Evolutionary conservation across 2,888 invertebrate species (phyloP), one percentile per base, ranked within the genome.

Genomic region (Pyralis farinalis): DNA sequence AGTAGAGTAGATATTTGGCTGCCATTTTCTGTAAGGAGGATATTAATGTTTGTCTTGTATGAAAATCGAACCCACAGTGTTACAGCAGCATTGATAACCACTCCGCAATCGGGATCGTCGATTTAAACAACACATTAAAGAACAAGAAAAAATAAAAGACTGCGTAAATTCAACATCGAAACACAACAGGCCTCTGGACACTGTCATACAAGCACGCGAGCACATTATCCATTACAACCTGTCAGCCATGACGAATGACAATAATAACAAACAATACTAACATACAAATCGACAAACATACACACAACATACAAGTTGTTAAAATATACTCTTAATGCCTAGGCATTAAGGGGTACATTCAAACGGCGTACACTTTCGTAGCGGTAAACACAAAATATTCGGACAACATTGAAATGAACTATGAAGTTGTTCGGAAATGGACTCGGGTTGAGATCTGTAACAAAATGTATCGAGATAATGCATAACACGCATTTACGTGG

Each of bases 221-320:
- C 70, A 59, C 65, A 74, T 74, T 75, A 79, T 72, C 75, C 79
- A 78, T 82, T 79, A 81, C 68, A 63, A 58, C 58, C 73, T 72
- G 77, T 77, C 81, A 73, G 59, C 66, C 51, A 66, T 80, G 76
- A 83, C 74, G 71, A 73, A 81, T 80, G 75, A 72, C 71, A 65
- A 67, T 71, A 79, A 75, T 74, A 76, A 65, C 66, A 60, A 70
- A 78, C 75, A 75, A 73, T 73, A 65, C 64, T 54, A 62, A 59
- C 46, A 51, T 52, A 42, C 47, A 43, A 43, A 39, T 20, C 37
- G 42, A 51, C 45, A 55, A 43, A 42, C 29, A 35, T 36, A 25
- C 41, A 8, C 11, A 9, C 25, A 12, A 16, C 32, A 32, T 7
- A 21, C 22, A 10, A 11, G 2, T n/a, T n/a, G n/a, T n/a, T n/a